Evolutionary conservation across 1,140 invertebrate species (phyloP).

Genomic region (Drosophila parabipectinata): DNA sequence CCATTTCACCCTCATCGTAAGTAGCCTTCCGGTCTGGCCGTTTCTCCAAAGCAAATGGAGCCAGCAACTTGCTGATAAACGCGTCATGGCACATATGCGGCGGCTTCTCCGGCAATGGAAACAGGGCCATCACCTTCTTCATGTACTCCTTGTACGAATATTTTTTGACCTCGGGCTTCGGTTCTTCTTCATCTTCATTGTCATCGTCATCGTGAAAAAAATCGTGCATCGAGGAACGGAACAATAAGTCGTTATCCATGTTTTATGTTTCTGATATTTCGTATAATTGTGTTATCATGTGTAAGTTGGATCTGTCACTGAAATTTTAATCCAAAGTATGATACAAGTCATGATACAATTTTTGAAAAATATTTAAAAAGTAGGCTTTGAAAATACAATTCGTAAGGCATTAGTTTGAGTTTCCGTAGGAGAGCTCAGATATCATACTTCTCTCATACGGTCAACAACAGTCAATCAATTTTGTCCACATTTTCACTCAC

Average conservation of each 20-base stretch:
- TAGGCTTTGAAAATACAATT: not conserved
- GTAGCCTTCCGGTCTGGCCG: not conserved
- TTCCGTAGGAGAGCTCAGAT: not conserved
- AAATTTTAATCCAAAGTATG: too few relatives aligned
- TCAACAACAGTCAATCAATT: too few relatives aligned
- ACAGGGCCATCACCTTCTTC: slow-evolving; percentile 16
- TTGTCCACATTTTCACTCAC: too few relatives aligned
- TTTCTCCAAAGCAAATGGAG: not conserved
- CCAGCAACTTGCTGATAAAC: slow-evolving; percentile 5
- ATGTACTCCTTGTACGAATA: not conserved
- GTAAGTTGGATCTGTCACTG: too few relatives aligned
- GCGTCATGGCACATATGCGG: slow-evolving; percentile 12
- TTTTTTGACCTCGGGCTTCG: not conserved
- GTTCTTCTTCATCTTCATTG: not conserved
- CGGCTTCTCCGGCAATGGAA: slow-evolving; percentile 22
- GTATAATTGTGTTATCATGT: not conserved
- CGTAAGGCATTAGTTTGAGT: not conserved
- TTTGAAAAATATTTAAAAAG: not conserved
- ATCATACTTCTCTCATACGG: too few relatives aligned
- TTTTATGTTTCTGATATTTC: not conserved
- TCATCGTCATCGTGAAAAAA: not conserved
- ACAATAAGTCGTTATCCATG: not conserved
- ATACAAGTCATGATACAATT: too few relatives aligned
- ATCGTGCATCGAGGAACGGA: too few relatives aligned
- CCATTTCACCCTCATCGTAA: not conserved